Base-by-base conservation (phyloP, 2,888 invertebrate genomes). In the Kuschelorhynchus macadamiae region DNA sequence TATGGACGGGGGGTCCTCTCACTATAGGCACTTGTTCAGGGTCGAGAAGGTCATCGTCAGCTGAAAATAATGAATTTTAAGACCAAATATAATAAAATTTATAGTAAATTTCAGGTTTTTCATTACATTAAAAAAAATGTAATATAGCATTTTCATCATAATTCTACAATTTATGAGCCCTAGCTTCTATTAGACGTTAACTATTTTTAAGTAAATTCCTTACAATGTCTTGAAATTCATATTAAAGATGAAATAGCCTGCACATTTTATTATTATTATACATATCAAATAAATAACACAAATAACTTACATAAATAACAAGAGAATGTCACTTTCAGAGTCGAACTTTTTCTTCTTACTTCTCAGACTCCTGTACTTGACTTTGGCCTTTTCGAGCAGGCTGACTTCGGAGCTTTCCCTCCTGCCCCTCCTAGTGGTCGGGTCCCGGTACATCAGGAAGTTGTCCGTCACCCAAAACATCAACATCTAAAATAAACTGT, bases 391-490 rank as follows among this genome's bases (percentile, higher is more conserved):
- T 67, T 81, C 80, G 50, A 84, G 69, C 44, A 85, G 75, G 71
- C 82, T 80, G 30, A 81, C 79, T 68, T 81, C 82, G 2, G 71
- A 71, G 66, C 79, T 81, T 17, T 74, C 72, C 16, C 80, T 66
- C 52, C 74, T 71, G n/a, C n/a, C n/a, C 64, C 75, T 77, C 78
- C 85, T 86, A 7, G 30, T 50, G 9, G 25, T 21, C 2, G 86
- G 86, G 80, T 86, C 87, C 76, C 86, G 83, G 74, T 89, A 88
- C 91, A 93, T 93, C 53, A 93, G 84, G 85, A 93, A 93, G 83
- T 93, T 93, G 82, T 93, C 93, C 0, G 92, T 92, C 73, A 93
- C 92, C 93, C 93, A 93, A 84, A 93, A 93, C 87, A 93, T 92
- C 79, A 93, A 86, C 74, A 92, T 92, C 92, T 93, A 85, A 53